These are phyloP conservation scores for Phlogophora meticulosa DNA, from an alignment of 2,888 invertebrate genomes.

Conservation along the genomic window DNA sequence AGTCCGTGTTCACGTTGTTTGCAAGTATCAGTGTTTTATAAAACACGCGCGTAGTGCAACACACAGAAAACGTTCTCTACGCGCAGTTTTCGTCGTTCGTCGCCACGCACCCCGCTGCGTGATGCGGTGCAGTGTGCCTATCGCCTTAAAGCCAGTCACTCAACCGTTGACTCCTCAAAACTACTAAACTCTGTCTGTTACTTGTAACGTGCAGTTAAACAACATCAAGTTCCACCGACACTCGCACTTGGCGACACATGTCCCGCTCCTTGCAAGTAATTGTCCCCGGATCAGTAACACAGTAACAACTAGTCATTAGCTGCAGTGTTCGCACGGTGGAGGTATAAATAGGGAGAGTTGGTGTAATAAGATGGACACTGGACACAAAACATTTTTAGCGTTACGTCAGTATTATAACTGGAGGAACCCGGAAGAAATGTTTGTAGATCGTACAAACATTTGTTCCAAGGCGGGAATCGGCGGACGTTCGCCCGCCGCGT, in stretches of 20 bases:
- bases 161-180: background rate
- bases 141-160: too few relatives aligned
- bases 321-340: slow-evolving; percentile 2
- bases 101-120: too few relatives aligned
- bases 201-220: slow-evolving; percentile 34
- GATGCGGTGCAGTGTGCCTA: too few relatives aligned
- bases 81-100: too few relatives aligned
- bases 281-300: slow-evolving; percentile 32
- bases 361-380: background rate
- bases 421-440: too few relatives aligned
- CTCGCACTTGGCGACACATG: slow-evolving; percentile 42
- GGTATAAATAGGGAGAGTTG: slow-evolving; percentile 34
- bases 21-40: too few relatives aligned
- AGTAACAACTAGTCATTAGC: slow-evolving; percentile 17
- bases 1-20: too few relatives aligned
- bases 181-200: slow-evolving; percentile 8
- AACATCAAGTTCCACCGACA: slow-evolving; percentile 24
- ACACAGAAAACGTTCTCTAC: too few relatives aligned
- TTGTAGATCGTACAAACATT: too few relatives aligned
- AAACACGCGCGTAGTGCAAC: too few relatives aligned
- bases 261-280: slow-evolving; percentile 46
- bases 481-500: too few relatives aligned
- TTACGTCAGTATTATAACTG: background rate
- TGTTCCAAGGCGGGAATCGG: too few relatives aligned
- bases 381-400: background rate